Evolutionary conservation across 2,113 vertebrate genomes (phyloP), one percentile per base, ranked within the genome.

Genomic region (Eptesicus fuscus): DNA sequence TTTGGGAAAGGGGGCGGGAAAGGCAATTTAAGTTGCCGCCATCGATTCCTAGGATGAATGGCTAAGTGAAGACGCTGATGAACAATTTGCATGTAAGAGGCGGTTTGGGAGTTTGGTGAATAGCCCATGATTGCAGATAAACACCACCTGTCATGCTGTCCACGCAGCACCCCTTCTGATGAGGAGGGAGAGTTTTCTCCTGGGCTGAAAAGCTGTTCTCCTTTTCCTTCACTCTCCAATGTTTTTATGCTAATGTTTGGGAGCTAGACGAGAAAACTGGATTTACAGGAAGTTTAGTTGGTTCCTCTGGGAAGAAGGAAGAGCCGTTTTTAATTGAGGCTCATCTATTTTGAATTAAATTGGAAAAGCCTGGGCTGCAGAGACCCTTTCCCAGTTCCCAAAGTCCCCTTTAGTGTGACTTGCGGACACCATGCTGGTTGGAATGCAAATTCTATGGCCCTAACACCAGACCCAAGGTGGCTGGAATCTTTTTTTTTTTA

Each of bases 111-210:
- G 59, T 96, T 94, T 73, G 69, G 79, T 97, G 96, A 97, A 97
- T 96, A 95, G 96, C 90, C 80, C n/a, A 0, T 97, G 96, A 97
- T 97, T 97, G 90, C 78, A 80, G 91, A 95, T 96, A 96, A 97
- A 96, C 91, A 96, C 94, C 90, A 96, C 96, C 96, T 97, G 96
- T 74, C 96, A 97, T 0, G 9, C 56, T n/a, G 65, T 40, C 82
- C 93, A 0, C 49, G 1, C 25, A 9, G 61, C 53, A 42, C 78
- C 79, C 37, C 44, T 65, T 49, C 84, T 71, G 35, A 87, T 73
- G 16, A 14, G 40, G 91, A 92, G 63, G 63, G 47, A 67, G 88
- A 10, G 37, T 82, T 83, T 91, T 61, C 65, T 94, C 22, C 51
- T 7, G 65, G 14, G 77, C 35, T 23, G 42, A 32, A 78, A 51